Evolutionary conservation across 2,888 invertebrate species (phyloP).

Genomic region (Dryadula phaetusa): DNA sequence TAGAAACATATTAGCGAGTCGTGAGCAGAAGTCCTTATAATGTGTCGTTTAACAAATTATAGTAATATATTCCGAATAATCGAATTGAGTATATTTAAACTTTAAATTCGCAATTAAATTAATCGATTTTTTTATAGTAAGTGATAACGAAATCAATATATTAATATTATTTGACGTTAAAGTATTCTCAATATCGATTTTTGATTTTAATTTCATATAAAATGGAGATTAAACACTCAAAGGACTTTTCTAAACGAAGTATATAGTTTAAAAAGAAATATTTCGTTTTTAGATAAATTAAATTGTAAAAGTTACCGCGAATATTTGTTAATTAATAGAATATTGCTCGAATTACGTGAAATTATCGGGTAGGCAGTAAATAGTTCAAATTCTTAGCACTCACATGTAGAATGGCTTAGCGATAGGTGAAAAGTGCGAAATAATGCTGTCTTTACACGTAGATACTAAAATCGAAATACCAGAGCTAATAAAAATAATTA

Average conservation of each 20-base stretch:
- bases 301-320: conserved; percentile 28
- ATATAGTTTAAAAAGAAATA: conserved; percentile 14
- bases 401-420: conserved; percentile 25
- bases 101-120: not conserved
- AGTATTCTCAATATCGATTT: not conserved
- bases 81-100: not conserved
- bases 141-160: too few species aligned
- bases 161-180: not conserved
- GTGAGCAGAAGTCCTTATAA: conserved; percentile 31
- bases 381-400: conserved; percentile 36
- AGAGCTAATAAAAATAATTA: conserved; percentile 15
- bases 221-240: not conserved
- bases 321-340: conserved; percentile 24
- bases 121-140: not conserved
- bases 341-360: conserved; percentile 20
- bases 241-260: conserved; percentile 31
- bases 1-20: conserved; percentile 29
- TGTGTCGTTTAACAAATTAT: conserved; percentile 12
- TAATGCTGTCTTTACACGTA: conserved; percentile 23
- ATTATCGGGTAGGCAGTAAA: conserved; percentile 32
- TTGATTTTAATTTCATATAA: too few species aligned
- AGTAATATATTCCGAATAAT: conserved; percentile 16
- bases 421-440: conserved; percentile 19
- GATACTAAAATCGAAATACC: not conserved
- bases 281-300: conserved; percentile 33